Evolutionary conservation across 2,113 vertebrate genomes (phyloP), one percentile per base, ranked within the genome.

Genomic region (Tympanuchus pallidicinctus): DNA sequence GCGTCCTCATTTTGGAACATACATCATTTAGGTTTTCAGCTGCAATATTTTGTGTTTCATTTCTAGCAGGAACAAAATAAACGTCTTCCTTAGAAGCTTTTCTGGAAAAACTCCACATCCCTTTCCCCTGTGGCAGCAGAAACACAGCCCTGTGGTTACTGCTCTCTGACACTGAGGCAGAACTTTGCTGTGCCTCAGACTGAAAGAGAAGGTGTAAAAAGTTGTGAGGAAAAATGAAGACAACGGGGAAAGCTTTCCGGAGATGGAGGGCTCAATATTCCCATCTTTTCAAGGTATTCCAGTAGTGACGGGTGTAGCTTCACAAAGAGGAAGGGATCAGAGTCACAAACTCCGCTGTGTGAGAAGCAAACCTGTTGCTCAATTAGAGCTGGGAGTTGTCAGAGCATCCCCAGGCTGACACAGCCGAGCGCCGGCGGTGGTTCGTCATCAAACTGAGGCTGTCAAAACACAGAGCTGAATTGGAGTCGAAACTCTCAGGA

Each of bases 41-140:
- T 80, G 83, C 93, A 94, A 92, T 95, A 94, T 96, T 96, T 95
- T 78, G 83, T 90, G 43, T 94, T 95, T 95, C 90, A 80, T 94
- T 95, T 94, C 90, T 89, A 88, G 85, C 75, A 67, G 50, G 79
- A 70, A 80, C 22, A 32, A 66, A 83, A 61, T 80, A 63, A 34
- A 59, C 17, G 16, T 38, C 88, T 88, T 86, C 83, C 73, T 95
- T 88, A 88, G 88, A 88, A 94, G 80, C 69, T 79, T 57, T 95
- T 74, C 87, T 95, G 93, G 95, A 95, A 89, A 77, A 91, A 72
- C 85, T 95, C 96, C 94, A 94, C 87, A 60, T 88, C 91, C 87
- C 73, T 0, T 52, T 72, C 61, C 72, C 78, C 69, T 82, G 67
- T 8, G 85, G 94, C 95, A 52, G 50, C 89, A 40, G 86, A 93